Evolutionary conservation across 1,140 invertebrate species (phyloP), one percentile per base, ranked within the genome.

Genomic region (Drosophila teissieri): DNA sequence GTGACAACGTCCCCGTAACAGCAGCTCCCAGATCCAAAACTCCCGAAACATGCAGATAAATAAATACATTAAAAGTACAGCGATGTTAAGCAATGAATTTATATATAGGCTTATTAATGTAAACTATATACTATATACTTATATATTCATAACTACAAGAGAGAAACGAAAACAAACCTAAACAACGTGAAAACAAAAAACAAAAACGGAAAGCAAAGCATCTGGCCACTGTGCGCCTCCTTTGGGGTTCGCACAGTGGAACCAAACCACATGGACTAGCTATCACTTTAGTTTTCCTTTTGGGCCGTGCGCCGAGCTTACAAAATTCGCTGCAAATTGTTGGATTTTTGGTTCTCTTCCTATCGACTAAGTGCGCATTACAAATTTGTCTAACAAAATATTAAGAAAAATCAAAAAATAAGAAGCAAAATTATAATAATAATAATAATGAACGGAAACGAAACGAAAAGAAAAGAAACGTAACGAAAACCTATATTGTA

Each of bases 1-100:
- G 17, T 34, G 12, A 64, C 31, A 31, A 53, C 31, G 27, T 10
- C 15, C 10, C 34, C 44, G 4, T 6, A 61, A 24, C 57, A 63
- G 51, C 60, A 22, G 39, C 34, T 24, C 11, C 19, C 53, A 27
- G 11, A 31, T 15, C 14, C 39, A 44, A 36, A n/a, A 31, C 10
- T 10, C 55, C 60, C 45, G 0, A 24, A 67, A 40, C 34, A 42
- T 67, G 62, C 48, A 55, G 39, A 68, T 40, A 55, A 60, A 63
- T 44, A 60, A 62, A 64, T 31, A 55, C 62, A 72, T 67, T 48
- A 69, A 67, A 70, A 73, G 68, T 83, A 80, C 75, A 88, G 84
- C 75, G 84, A 89, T 79, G 68, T 83, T 69, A 88, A 79, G 72
- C 79, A 83, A 89, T 89, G 80, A 89, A 88, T 88, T 88, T 89